Conservation (phyloP, 2,888 invertebrate species). For the Lasioglossum villosulum region DNA sequence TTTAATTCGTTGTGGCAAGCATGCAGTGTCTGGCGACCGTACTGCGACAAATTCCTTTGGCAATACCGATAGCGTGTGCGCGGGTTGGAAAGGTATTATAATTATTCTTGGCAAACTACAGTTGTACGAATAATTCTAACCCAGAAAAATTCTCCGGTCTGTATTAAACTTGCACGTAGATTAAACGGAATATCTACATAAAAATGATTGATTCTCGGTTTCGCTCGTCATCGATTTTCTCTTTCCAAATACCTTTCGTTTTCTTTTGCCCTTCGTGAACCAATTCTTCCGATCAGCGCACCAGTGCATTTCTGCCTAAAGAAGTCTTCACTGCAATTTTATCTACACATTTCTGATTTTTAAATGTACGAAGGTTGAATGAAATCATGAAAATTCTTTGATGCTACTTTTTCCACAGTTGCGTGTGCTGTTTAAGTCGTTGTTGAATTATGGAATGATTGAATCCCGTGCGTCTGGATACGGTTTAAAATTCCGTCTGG, state of each 20-base stretch:
- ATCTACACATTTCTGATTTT: too few species aligned
- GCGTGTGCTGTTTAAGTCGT: not conserved
- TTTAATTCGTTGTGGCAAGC: not conserved
- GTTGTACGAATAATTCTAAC: not conserved
- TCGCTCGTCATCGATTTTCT: not conserved
- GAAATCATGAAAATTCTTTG: not conserved
- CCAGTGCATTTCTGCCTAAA: too few species aligned
- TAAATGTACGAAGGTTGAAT: not conserved
- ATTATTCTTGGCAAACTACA: not conserved
- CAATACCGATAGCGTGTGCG: not conserved
- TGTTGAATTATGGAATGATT: not conserved
- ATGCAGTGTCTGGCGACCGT: not conserved
- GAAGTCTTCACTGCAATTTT: too few species aligned
- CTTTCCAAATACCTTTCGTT: too few species aligned
- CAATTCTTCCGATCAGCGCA: not conserved
- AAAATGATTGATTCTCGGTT: not conserved
- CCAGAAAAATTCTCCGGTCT: not conserved
- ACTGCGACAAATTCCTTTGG: slow-evolving; percentile 17
- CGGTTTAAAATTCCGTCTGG: slow-evolving; percentile 33
- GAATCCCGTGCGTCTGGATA: slow-evolving; percentile 5
- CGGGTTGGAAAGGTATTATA: not conserved
- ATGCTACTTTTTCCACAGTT: too few species aligned
- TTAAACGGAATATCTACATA: not conserved
- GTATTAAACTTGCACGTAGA: not conserved
- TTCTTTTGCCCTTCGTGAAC: not conserved